A percentile compares a stretch with the other conserved stretches of the same genome.
Evolutionary conservation across 2,888 invertebrate genomes (phyloP).

Genomic region (Aporophyla nigra): DNA sequence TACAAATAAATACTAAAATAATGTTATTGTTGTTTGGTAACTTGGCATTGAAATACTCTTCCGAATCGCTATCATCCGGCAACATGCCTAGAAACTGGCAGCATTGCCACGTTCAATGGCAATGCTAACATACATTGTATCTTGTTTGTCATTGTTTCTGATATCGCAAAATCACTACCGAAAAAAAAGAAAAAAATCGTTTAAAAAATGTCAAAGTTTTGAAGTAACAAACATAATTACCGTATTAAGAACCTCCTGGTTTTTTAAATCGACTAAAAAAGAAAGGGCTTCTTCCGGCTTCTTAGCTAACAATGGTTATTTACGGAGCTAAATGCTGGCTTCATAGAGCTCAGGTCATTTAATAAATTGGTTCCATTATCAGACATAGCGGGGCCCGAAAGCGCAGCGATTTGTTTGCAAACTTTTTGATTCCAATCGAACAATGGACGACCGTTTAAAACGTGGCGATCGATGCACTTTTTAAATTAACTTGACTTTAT

Average conservation of each 20-base stretch:
- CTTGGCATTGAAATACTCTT: too few relatives aligned
- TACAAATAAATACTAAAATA: too few relatives aligned
- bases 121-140: too few relatives aligned
- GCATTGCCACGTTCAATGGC: too few relatives aligned
- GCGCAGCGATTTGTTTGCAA: constrained; percentile 71
- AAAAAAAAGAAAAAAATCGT: too few relatives aligned
- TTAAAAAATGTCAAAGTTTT: too few relatives aligned
- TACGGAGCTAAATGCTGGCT: constrained; percentile 50
- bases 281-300: not conserved
- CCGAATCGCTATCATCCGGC: too few relatives aligned
- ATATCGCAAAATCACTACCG: not conserved
- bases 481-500: constrained; percentile 33
- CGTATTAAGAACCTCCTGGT: too few relatives aligned
- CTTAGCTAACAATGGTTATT: constrained; percentile 40
- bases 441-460: constrained; percentile 47
- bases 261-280: not conserved
- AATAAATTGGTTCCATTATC: constrained; percentile 75
- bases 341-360: constrained; percentile 66
- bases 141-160: not conserved
- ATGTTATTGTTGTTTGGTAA: too few relatives aligned
- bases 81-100: too few relatives aligned
- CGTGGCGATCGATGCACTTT: constrained; percentile 25
- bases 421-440: constrained; percentile 71
- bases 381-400: constrained; percentile 69
- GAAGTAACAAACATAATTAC: too few relatives aligned